Percentiles rank a stretch among this genome's conserved stretches.
These are phyloP conservation scores for Berghia stephanieae DNA, from an alignment of 1,140 invertebrate genomes.

Conservation along the genomic window DNA sequence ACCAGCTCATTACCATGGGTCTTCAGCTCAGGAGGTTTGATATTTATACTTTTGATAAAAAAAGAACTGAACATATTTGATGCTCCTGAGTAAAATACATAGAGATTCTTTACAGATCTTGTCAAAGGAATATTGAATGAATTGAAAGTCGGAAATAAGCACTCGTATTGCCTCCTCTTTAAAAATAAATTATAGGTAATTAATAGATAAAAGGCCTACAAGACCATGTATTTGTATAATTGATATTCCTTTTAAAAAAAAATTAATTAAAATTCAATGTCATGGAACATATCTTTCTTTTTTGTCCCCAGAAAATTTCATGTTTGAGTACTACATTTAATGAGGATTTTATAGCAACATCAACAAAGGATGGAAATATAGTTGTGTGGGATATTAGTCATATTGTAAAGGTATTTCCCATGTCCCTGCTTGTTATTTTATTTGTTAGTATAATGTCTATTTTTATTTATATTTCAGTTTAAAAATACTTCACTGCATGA, in stretches of 20 bases:
- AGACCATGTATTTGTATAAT: no score
- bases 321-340: constrained; percentile 78
- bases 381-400: constrained; percentile 80
- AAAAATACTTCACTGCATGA: background rate
- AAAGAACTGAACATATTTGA: no score
- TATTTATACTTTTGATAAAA: constrained; percentile 5
- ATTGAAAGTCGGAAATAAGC: no score
- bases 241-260: no score
- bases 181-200: no score
- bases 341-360: constrained; percentile 72
- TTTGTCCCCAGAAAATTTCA: constrained; percentile 64
- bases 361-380: constrained; percentile 72
- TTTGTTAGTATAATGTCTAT: background rate
- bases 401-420: constrained; percentile 76
- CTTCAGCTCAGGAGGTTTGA: constrained; percentile 51
- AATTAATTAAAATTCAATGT: background rate
- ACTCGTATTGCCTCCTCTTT: no score
- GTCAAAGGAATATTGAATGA: no score
- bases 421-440: no score
- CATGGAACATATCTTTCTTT: background rate
- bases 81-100: no score
- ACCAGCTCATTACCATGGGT: constrained; percentile 73
- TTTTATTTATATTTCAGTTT: background rate
- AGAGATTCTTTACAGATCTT: no score
- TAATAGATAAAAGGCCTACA: no score